Evolutionary conservation across 2,113 vertebrate genomes (phyloP).

Genomic region (Orthonyx spaldingii): DNA sequence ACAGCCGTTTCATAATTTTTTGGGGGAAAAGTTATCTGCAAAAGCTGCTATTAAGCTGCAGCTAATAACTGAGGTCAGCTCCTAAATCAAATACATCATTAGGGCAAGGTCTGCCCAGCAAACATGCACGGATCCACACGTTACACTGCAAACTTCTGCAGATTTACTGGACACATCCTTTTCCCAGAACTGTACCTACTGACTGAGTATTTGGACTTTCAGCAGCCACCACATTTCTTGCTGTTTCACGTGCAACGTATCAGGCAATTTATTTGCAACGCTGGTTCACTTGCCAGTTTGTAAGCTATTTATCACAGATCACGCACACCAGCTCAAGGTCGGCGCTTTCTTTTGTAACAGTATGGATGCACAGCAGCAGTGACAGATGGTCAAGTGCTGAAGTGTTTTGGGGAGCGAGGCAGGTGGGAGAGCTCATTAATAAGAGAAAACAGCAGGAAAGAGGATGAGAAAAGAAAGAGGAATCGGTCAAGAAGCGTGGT

Average conservation of each 20-base stretch:
- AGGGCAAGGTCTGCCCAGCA: not conserved
- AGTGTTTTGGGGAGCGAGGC: slow-evolving; percentile 17
- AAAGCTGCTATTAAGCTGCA: not conserved
- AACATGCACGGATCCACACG: accelerated
- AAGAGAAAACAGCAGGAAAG: slow-evolving; percentile 25
- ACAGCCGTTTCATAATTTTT: not conserved
- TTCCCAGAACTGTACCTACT: not conserved
- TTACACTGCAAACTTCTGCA: not conserved
- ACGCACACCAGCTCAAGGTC: not conserved
- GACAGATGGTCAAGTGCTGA: slow-evolving; percentile 29
- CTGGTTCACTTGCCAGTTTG: not conserved
- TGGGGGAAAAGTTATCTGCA: not conserved
- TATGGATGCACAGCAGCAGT: not conserved
- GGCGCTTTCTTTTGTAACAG: not conserved
- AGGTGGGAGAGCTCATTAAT: slow-evolving; percentile 47
- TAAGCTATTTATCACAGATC: not conserved
- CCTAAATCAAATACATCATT: not conserved
- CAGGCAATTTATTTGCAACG: not conserved
- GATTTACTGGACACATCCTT: not conserved
- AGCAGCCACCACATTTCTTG: not conserved
- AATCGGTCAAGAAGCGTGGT: not conserved
- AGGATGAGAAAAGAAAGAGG: not conserved
- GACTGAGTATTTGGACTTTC: not conserved
- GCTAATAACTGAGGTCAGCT: not conserved
- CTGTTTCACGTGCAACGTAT: accelerated